Base-by-base conservation (phyloP, 1,140 invertebrate genomes). In the Trinorchestia longiramus region DNA sequence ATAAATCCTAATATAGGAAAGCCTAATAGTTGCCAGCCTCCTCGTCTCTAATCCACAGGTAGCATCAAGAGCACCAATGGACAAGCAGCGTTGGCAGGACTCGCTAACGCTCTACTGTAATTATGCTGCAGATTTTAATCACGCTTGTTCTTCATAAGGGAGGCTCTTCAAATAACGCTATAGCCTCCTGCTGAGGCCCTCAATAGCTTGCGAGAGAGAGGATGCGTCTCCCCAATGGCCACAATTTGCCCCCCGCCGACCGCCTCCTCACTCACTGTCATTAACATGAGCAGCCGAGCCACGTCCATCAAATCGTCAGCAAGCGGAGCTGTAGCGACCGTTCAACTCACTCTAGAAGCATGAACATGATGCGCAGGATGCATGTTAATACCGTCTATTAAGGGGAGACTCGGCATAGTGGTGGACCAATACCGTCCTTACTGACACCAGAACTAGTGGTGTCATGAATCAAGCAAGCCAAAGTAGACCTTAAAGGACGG, bases 231-330 rank as follows among this genome's bases (percentile, higher is more conserved):
- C 43, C 43, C 44, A 47, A 44, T 94, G 43, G 92, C 92, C 92
- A 43, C 43, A 42, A 94, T 47, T 45, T n/a, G 40, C 92, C 92
- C 88, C 88, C 88, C 19, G 8, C 44, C 43, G 0, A 11, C 44
- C 92, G 8, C 43, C 43, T 43, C 41, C 41, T 47, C 43, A 40
- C 44, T 94, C 43, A n/a, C 92, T 94, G 92, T 47, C 92, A 94
- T 94, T 94, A 94, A 94, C 92, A 94, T 94, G 92, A 94, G 92
- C 43, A 94, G 92, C 92, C 40, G 43, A 44, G 92, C 92, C 43
- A 47, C 44, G 92, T 94, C 92, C 92, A 94, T 94, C 92, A 94
- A 94, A 94, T 94, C 92, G 92, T 94, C 92, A 94, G 92, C 92
- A 47, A 94, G 92, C 92, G 92, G 43, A 45, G 43, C 43, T 94